Conservation (phyloP, 2,888 invertebrate species). For the Himalopsyche anomala region DNA sequence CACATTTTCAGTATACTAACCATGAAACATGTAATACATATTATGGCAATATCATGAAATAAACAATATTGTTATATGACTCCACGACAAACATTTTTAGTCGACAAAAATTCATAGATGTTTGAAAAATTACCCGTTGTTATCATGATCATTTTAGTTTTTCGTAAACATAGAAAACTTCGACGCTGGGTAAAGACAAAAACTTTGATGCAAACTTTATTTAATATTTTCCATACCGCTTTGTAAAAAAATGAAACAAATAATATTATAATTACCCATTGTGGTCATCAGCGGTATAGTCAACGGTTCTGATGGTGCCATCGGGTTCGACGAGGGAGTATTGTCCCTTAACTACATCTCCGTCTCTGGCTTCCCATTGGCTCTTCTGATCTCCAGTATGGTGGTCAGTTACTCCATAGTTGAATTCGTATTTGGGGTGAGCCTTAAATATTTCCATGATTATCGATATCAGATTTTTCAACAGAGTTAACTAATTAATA, state of each 20-base stretch:
- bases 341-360: constrained; percentile 81
- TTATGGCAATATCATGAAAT: too few relatives aligned
- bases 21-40: too few relatives aligned
- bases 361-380: constrained; percentile 79
- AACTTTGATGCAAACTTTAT: background rate
- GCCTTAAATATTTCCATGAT: constrained; percentile 70
- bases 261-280: constrained; percentile 72
- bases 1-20: too few relatives aligned
- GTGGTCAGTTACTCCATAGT: constrained; percentile 79
- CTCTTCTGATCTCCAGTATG: constrained; percentile 81
- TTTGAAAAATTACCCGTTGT: too few relatives aligned
- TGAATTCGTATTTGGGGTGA: constrained; percentile 80
- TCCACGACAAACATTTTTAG: too few relatives aligned
- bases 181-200: background rate
- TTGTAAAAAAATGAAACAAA: background rate
- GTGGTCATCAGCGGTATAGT: constrained; percentile 79
- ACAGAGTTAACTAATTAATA: too few relatives aligned
- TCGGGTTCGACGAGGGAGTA: constrained; percentile 81
- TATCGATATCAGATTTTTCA: background rate
- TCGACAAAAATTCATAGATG: too few relatives aligned
- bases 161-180: background rate
- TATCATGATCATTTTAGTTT: too few relatives aligned
- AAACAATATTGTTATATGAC: too few relatives aligned
- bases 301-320: constrained; percentile 79
- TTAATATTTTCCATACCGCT: too few relatives aligned